A percentile compares a stretch with the other conserved stretches of the same genome.
These are phyloP conservation scores for Bombus pyrosoma DNA, from an alignment of 1,140 invertebrate species.

Conservation along the genomic window DNA sequence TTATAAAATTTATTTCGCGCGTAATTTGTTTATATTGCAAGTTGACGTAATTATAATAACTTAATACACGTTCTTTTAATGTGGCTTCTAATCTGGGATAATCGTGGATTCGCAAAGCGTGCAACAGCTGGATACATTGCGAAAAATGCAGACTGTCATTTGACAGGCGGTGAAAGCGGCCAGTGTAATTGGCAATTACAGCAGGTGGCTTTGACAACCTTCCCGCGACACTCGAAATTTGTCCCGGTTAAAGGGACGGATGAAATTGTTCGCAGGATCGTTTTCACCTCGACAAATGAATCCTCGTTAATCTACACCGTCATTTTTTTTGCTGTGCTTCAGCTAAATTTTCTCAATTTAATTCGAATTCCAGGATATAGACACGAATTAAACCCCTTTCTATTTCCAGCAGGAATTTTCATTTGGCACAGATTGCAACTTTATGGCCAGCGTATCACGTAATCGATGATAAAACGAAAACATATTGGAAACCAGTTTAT, in stretches of 20 bases:
- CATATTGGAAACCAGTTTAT: background rate
- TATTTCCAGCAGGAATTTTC: conserved; percentile 18
- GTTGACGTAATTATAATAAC: no score
- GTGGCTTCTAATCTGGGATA: background rate
- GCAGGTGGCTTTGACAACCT: conserved; percentile 62
- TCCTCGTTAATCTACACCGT: conserved; percentile 52
- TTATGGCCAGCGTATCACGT: background rate
- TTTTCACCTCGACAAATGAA: conserved; percentile 52
- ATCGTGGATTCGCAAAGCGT: background rate
- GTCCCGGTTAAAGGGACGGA: conserved; percentile 48
- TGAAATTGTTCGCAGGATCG: conserved; percentile 49
- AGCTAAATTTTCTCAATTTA: conserved; percentile 39
- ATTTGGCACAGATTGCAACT: conserved; percentile 13
- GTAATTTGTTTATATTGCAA: no score
- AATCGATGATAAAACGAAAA: background rate
- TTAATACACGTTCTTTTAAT: background rate
- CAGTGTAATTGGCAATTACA: conserved; percentile 68
- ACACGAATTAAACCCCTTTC: background rate
- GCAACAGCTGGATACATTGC: conserved; percentile 21
- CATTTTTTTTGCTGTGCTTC: conserved; percentile 11
- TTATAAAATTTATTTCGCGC: no score
- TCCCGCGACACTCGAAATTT: conserved; percentile 49
- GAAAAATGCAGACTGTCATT: conserved; percentile 34
- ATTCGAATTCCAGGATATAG: conserved; percentile 17
- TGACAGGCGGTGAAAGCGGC: conserved; percentile 48